Evolutionary conservation across 1,140 invertebrate species (phyloP).

Genomic region (Magallana ariakensis): DNA sequence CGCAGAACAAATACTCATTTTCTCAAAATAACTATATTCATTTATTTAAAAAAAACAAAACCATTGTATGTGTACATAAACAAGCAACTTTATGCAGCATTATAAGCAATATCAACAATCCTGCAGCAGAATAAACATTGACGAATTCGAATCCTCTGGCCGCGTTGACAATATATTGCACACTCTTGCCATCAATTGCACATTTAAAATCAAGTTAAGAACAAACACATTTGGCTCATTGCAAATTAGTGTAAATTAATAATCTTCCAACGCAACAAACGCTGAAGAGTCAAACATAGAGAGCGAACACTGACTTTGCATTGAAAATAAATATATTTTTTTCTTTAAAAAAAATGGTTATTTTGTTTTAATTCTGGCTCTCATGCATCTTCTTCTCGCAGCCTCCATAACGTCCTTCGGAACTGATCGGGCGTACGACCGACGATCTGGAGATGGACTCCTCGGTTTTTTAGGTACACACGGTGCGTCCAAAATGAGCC

Average conservation of each 20-base stretch:
- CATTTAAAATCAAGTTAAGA: not conserved
- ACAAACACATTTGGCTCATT: not conserved
- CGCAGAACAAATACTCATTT: not conserved
- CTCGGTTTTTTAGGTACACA: slow-evolving; percentile 65
- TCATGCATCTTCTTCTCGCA: slow-evolving; percentile 65
- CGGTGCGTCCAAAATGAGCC: slow-evolving; percentile 76
- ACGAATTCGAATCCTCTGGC: not conserved
- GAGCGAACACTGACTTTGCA: too few species aligned
- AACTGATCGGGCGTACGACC: slow-evolving; percentile 70
- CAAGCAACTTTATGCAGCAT: not conserved
- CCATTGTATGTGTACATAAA: not conserved
- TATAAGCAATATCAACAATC: not conserved
- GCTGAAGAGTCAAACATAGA: too few species aligned
- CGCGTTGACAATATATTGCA: not conserved
- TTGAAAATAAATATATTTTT: too few species aligned
- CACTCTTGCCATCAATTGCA: not conserved
- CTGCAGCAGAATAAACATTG: not conserved
- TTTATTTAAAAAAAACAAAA: not conserved
- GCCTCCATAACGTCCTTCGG: slow-evolving; percentile 74
- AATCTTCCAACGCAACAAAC: too few species aligned
- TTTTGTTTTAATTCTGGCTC: slow-evolving; percentile 71
- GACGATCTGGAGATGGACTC: slow-evolving; percentile 74
- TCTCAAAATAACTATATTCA: slow-evolving; percentile 7
- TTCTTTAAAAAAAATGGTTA: slow-evolving; percentile 31
- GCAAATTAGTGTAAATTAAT: too few species aligned